Base-by-base conservation (phyloP, 2,797 vertebrate genomes). In the Muscicapa comitata region DNA sequence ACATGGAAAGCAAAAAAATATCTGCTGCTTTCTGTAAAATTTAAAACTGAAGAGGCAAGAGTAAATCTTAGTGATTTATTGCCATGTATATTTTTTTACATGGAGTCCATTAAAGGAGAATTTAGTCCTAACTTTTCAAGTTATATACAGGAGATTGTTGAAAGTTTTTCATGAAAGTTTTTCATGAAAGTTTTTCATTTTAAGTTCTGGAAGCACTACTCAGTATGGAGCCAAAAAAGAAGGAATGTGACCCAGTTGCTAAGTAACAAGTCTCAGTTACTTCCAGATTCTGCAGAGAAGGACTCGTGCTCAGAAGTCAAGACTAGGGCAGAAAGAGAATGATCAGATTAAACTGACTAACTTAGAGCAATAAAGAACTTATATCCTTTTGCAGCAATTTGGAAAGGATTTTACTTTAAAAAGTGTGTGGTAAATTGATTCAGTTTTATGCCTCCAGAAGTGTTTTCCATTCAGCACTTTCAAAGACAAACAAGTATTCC, bases 221-320 rank as follows among this genome's bases (percentile, higher is more conserved):
- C 23, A 16, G 61, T 43, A 11, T 65, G 35, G 61, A 93, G 94
- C 94, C 87, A 94, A 88, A 90, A 94, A 57, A 79, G 76, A 90
- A 90, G 87, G 95, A 96, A 96, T 96, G 95, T 96, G 91, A 95
- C 87, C 91, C 68, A 88, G 91, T 94, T 96, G 91, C 95, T 92
- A 94, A 94, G 89, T 67, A 83, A 91, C 72, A 91, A 77, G 61
- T 77, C 86, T 88, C 85, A 90, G 75, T 94, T 93, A 37, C 93
- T 94, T 95, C 78, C 85, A 96, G 87, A 94, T 88, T 93, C 91
- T 94, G 51, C 81, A 68, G 71, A 79, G 59, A 76, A 91, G 53
- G 67, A 51, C 11, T 94, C 1, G 0, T 47, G 47, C 26, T 67
- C 72, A 71, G 38, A 77, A 94, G 54, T 95, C 87, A 93, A 45